Percentiles rank a stretch among this genome's conserved stretches.
Conservation (phyloP, 2,113 vertebrate species). For the Heptranchias perlo region DNA sequence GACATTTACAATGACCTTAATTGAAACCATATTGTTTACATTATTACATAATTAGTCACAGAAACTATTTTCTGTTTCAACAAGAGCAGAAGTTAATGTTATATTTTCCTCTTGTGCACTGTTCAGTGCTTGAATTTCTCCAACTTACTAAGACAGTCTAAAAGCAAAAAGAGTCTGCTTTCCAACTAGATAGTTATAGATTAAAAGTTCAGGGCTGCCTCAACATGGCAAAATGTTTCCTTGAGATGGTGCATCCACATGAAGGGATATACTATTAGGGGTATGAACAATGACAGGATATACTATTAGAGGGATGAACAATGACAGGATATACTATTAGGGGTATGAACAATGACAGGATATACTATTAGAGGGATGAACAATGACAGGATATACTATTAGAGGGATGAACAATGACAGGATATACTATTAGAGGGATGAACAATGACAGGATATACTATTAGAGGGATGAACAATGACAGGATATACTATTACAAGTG, state of each 20-base stretch:
- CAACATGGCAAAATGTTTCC: neutral
- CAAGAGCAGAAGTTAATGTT: neutral
- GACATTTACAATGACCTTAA: neutral
- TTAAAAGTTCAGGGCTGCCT: neutral
- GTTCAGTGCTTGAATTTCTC: neutral
- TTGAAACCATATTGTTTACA: neutral
- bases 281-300: too few species aligned
- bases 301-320: too few species aligned
- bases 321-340: too few species aligned
- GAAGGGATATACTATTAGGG: too few species aligned
- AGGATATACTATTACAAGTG: too few species aligned
- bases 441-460: too few species aligned
- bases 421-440: too few species aligned
- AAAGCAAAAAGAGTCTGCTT: neutral
- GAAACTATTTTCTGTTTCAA: neutral
- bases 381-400: too few species aligned
- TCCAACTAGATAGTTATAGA: neutral
- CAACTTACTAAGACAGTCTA: neutral
- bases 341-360: too few species aligned
- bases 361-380: too few species aligned
- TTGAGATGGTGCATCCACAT: neutral
- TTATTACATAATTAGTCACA: neutral
- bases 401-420: too few species aligned
- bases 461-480: too few species aligned
- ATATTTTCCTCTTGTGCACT: neutral